Evolutionary conservation across 2,113 vertebrate species (phyloP), one percentile per base, ranked within the genome.

Genomic region (Cairina moschata): DNA sequence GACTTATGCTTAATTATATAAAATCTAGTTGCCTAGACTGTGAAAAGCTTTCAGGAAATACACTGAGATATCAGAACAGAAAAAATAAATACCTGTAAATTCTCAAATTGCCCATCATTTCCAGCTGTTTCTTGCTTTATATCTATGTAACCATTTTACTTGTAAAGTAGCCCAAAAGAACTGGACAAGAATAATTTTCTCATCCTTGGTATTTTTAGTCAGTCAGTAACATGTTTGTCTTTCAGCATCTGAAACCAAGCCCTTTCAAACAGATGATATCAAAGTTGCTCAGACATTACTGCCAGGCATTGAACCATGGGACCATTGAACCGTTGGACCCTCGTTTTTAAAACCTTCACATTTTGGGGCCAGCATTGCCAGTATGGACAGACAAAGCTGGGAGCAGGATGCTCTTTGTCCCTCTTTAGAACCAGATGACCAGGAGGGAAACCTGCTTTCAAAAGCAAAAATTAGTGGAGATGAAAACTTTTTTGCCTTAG

Each of bases 171-270:
- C 1, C 4, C 6, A 75, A 65, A 55, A 52, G 32, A 48, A 5
- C 21, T 52, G 26, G 28, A 10, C 4, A 60, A 55, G 34, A 38
- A 42, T 34, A 36, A 13, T 48, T 36, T 58, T 86, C 26, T 80
- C 59, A 42, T n/a, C 18, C 26, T 74, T 3, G 0, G 2, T 22
- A 32, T 8, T 68, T 67, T 74, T 1, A 17, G 26, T 67, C 31
- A 62, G 38, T 54, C n/a, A 44, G 31, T 32, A 50, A n/a, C 4
- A 11, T 21, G 8, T 84, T 60, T 54, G 32, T 55, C 46, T 66
- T 60, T 44, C 1, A 0, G 26, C n/a, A 42, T 29, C 46, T 60
- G n/a, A 81, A 82, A 9, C 44, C 63, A 93, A 88, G 52, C 6
- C 1, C 9, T 63, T 25, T 93, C 40, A 62, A 83, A 52, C 29